Percentiles rank a stretch among this genome's conserved stretches.
phyloP scores from a whole-genome alignment of 2,797 vertebrate genomes.

The Neopelma chrysocephalum region DNA sequence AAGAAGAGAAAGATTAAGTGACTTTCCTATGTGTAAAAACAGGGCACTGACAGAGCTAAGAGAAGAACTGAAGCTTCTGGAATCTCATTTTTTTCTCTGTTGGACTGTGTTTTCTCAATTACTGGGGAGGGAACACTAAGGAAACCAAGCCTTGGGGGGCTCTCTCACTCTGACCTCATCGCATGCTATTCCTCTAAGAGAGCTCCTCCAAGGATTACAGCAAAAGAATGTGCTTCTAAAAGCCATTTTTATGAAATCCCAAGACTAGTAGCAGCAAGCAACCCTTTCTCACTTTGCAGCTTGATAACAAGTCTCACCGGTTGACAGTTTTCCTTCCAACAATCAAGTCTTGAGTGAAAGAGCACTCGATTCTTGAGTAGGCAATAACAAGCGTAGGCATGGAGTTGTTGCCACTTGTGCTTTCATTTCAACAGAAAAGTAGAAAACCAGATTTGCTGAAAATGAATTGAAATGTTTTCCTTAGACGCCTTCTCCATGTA shows the following conservation, averaged over 20 bases:
- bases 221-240: background rate
- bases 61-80: background rate
- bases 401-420: slow-evolving; percentile 57
- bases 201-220: background rate
- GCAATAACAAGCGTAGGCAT: slow-evolving; percentile 65
- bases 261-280: slow-evolving; percentile 28
- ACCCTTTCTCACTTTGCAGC: slow-evolving; percentile 49
- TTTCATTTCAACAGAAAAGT: slow-evolving; percentile 56
- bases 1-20: background rate
- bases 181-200: background rate
- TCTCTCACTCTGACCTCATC: background rate
- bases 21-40: background rate
- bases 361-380: slow-evolving; percentile 64
- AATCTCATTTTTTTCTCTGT: background rate
- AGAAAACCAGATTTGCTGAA: slow-evolving; percentile 60
- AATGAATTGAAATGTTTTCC: slow-evolving; percentile 53
- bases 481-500: background rate
- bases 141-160: background rate
- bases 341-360: slow-evolving; percentile 59
- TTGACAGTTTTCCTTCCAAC: slow-evolving; percentile 64
- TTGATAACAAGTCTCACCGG: slow-evolving; percentile 46
- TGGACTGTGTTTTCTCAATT: background rate
- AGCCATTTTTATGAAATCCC: slow-evolving; percentile 21
- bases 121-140: background rate
- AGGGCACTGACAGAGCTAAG: background rate